Evolutionary conservation across 2,113 vertebrate genomes (phyloP), one percentile per base, ranked within the genome.

Genomic region (Petrocephalus zakoni): DNA sequence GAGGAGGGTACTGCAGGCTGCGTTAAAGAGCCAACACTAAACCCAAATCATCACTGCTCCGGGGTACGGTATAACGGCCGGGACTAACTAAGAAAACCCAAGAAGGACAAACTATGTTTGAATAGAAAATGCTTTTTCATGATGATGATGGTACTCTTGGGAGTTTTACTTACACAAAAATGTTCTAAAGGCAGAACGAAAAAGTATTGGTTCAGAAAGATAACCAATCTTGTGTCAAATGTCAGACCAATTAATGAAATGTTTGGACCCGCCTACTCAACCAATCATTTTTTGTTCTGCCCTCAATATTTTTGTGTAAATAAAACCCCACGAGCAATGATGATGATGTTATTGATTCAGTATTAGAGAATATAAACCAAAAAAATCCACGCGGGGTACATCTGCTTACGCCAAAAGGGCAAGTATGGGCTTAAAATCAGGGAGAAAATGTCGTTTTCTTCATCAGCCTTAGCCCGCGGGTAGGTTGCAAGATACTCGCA

Each of bases 401-500:
- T 11, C 61, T 3, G 22, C 61, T 25, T 25, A 25, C 1, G 10
- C 9, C 61, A 64, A 25, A 25, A 25, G n/a, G n/a, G n/a, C 61
- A 64, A 64, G n/a, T 22, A 64, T 4, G 61, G 0, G 29, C 34
- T 75, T 75, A 37, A 75, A 75, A 75, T 37, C 13, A 1, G 61
- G 61, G n/a, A 29, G 61, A 68, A 68, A 68, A 3, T 68, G 61
- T n/a, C 25, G 46, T 64, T 90, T 90, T 88, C 34, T 51, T 37
- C 81, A 56, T 19, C 55, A 56, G 83, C 55, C 34, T 17, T 34
- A 19, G 29, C 15, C 72, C 37, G 34, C 2, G 0, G 46, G 72
- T 47, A 55, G 68, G 64, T 55, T 17, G 72, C 11, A 42, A 68
- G 22, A 88, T 21, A 68, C 5, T 46, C 52, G 5, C 37, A 78